These are phyloP conservation scores for Rotaria sp. DNA, from an alignment of 2,888 invertebrate genomes.

Conservation along the genomic window DNA sequence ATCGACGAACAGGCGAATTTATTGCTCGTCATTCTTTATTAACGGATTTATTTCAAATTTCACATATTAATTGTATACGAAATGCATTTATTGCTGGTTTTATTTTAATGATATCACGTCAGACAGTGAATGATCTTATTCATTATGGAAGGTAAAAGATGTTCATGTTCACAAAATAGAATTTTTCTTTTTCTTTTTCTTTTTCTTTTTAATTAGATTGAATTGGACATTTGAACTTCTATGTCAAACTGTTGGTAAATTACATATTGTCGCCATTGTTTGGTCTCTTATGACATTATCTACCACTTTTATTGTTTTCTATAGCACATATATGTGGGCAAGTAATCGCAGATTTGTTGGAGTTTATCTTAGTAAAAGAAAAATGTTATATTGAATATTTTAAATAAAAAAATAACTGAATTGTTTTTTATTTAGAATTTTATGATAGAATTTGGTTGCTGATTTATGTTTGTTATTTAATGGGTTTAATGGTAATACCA, in stretches of 20 bases:
- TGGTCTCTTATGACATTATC: constrained; percentile 35
- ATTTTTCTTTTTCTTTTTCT: too few relatives aligned
- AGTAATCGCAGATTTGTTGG: constrained; percentile 4
- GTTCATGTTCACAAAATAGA: too few relatives aligned
- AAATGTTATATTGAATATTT: not conserved
- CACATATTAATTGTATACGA: constrained; percentile 34
- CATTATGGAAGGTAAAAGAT: constrained; percentile 31
- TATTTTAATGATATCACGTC: constrained; percentile 32
- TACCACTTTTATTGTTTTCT: constrained; percentile 32
- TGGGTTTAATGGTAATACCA: constrained; percentile 54
- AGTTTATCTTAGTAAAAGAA: not conserved
- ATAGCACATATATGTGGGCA: constrained; percentile 31
- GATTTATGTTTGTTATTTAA: constrained; percentile 50
- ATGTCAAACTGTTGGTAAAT: constrained; percentile 29
- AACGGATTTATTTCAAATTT: constrained; percentile 33
- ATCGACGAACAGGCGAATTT: not conserved
- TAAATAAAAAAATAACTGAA: not conserved
- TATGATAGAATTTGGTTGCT: constrained; percentile 48
- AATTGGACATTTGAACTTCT: constrained; percentile 34
- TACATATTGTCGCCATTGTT: constrained; percentile 23
- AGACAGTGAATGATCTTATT: constrained; percentile 8
- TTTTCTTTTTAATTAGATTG: not conserved
- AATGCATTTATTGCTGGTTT: constrained; percentile 35
- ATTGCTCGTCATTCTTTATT: constrained; percentile 33
- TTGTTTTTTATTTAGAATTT: not conserved